phyloP scores from a whole-genome alignment of 1,140 invertebrate species.

The Calosoma granatense region DNA sequence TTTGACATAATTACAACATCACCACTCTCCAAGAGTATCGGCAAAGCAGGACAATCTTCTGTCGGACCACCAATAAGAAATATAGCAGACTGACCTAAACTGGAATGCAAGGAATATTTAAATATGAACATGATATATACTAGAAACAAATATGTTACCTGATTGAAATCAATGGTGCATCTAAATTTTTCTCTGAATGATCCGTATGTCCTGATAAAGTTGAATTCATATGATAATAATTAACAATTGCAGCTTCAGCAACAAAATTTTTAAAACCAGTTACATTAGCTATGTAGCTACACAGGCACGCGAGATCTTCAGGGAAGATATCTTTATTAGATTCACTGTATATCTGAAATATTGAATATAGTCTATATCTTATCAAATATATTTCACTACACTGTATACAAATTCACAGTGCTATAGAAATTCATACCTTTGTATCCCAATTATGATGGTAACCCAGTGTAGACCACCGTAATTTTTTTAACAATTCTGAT shows the following conservation, averaged over 20 bases:
- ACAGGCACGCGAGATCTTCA: conserved; percentile 52
- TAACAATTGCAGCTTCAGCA: conserved; percentile 86
- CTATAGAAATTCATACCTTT: conserved; percentile 52
- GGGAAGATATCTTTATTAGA: conserved; percentile 56
- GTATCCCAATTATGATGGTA: conserved; percentile 95
- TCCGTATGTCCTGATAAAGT: conserved; percentile 85
- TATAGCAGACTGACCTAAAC: conserved; percentile 78
- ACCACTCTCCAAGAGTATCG: conserved; percentile 64
- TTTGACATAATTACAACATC: conserved; percentile 77
- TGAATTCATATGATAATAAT: conserved; percentile 88
- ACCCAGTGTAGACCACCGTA: conserved; percentile 86
- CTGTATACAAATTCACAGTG: background rate
- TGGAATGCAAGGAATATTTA: conserved; percentile 30
- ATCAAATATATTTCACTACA: conserved; percentile 10
- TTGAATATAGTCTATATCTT: conserved; percentile 7
- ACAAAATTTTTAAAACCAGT: conserved; percentile 55
- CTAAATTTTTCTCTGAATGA: conserved; percentile 75
- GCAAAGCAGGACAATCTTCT: conserved; percentile 50
- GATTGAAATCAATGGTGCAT: conserved; percentile 81
- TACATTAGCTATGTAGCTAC: conserved; percentile 46
- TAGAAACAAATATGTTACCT: conserved; percentile 47
- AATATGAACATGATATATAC: conserved; percentile 9
- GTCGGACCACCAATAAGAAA: conserved; percentile 70
- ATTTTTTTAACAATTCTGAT: conserved; percentile 43
- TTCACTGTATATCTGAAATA: conserved; percentile 56